Percentiles rank a stretch among this genome's conserved stretches.
phyloP scores from a whole-genome alignment of 2,113 vertebrate species.

The Eulacestoma nigropectus region DNA sequence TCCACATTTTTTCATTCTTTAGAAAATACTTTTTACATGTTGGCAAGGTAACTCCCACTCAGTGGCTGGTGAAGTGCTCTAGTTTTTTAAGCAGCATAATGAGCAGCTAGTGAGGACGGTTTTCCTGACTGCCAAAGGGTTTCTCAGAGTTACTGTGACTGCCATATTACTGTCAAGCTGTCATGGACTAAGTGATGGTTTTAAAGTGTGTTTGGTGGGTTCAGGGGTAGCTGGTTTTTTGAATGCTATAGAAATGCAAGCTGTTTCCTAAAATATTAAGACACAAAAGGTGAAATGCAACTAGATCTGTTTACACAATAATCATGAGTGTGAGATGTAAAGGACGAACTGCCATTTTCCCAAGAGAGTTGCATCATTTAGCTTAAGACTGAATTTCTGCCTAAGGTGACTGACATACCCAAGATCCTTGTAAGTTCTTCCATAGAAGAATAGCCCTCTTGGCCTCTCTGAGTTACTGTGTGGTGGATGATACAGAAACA shows the following conservation, averaged over 20 bases:
- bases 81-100: not conserved
- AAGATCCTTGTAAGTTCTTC: not conserved
- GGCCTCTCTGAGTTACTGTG: not conserved
- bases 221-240: not conserved
- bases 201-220: not conserved
- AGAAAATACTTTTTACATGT: not conserved
- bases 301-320: not conserved
- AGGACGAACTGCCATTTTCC: not conserved
- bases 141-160: not conserved
- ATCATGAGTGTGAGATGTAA: not conserved
- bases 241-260: not conserved
- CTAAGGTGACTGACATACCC: not conserved
- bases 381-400: not conserved
- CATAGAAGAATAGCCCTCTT: not conserved
- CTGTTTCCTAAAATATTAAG: not conserved
- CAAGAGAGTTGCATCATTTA: not conserved
- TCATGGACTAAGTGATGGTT: not conserved
- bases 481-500: not conserved
- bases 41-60: not conserved
- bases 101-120: not conserved
- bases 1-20: not conserved
- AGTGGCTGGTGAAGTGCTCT: not conserved
- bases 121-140: not conserved
- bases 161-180: conserved; percentile 22
- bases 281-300: not conserved